Percentiles rank a stretch among this genome's conserved stretches.
Evolutionary conservation across 2,113 vertebrate genomes (phyloP).

Genomic region (Suncus etruscus): DNA sequence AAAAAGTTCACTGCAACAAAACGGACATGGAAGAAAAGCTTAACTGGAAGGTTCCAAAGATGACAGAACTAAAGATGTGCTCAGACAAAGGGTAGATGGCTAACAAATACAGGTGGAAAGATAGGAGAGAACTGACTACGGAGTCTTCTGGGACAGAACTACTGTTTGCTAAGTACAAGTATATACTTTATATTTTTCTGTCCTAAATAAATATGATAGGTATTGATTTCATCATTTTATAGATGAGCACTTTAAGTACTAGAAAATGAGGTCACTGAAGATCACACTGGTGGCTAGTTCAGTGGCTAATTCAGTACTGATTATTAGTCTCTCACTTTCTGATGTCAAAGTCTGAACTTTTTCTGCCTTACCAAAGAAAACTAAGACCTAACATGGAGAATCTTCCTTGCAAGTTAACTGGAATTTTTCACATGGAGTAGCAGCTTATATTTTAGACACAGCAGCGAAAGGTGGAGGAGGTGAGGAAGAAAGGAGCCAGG

Average conservation of each 20-base stretch:
- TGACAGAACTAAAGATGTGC: neutral
- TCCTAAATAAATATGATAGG: neutral
- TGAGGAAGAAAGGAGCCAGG: neutral
- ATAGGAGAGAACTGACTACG: neutral
- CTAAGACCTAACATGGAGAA: too few species aligned
- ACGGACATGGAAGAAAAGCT: neutral
- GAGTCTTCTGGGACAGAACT: neutral
- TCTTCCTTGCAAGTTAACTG: too few species aligned
- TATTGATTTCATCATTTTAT: neutral
- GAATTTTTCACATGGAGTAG: too few species aligned
- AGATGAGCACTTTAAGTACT: neutral
- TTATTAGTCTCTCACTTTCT: neutral
- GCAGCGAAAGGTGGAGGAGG: neutral
- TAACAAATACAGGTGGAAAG: neutral
- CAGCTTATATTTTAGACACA: too few species aligned
- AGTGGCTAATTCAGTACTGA: neutral
- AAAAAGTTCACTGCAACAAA: neutral
- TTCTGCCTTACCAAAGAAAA: neutral
- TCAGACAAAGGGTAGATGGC: neutral
- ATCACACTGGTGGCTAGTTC: neutral
- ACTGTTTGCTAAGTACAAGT: neutral
- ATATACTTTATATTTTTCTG: neutral
- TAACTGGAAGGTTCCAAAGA: neutral
- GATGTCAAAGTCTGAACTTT: neutral
- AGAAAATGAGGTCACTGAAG: neutral